phyloP scores from a whole-genome alignment of 2,113 vertebrate species.

The Melanotaenia duboulayi region DNA sequence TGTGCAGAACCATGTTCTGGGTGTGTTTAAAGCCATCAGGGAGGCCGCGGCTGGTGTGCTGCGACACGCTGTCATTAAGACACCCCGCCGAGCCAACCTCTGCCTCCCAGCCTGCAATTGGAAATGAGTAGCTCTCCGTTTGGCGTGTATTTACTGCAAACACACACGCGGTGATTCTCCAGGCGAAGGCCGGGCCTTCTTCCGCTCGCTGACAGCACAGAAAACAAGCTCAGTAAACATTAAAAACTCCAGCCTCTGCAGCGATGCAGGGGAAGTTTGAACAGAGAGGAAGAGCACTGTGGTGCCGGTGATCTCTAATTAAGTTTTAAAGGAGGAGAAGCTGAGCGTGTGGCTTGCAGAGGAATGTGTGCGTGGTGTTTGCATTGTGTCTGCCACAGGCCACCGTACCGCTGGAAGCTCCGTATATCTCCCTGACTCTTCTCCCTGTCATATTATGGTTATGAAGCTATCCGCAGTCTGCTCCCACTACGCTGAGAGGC shows the following conservation, averaged over 20 bases:
- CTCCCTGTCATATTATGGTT: slow-evolving; percentile 78
- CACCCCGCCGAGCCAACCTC: slow-evolving; percentile 69
- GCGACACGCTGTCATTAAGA: slow-evolving; percentile 72
- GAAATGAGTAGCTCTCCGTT: slow-evolving; percentile 62
- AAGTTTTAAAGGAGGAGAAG: slow-evolving; percentile 61
- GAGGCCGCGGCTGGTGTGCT: slow-evolving; percentile 49
- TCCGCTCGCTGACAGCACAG: slow-evolving; percentile 38
- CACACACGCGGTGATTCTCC: slow-evolving; percentile 35
- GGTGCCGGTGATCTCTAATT: slow-evolving; percentile 74
- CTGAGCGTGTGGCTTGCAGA: slow-evolving; percentile 55
- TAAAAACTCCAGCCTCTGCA: slow-evolving; percentile 32
- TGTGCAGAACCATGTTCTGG: slow-evolving; percentile 57
- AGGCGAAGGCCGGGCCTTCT: slow-evolving; percentile 13
- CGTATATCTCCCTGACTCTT: slow-evolving; percentile 73
- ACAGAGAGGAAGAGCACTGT: slow-evolving; percentile 57
- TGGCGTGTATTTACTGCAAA: slow-evolving; percentile 66
- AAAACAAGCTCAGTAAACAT: slow-evolving; percentile 54
- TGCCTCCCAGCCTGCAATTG: slow-evolving; percentile 70
- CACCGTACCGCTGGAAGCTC: slow-evolving; percentile 70
- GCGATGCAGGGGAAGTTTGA: slow-evolving; percentile 45
- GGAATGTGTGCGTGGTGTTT: slow-evolving; percentile 75
- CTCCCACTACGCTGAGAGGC: slow-evolving; percentile 63
- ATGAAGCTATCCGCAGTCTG: slow-evolving; percentile 68
- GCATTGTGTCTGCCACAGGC: slow-evolving; percentile 76
- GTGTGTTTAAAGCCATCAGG: slow-evolving; percentile 47